A percentile compares a stretch with the other conserved stretches of the same genome.
Conservation (phyloP, 1,140 invertebrate genomes). For the Archegozetes longisetosus region DNA sequence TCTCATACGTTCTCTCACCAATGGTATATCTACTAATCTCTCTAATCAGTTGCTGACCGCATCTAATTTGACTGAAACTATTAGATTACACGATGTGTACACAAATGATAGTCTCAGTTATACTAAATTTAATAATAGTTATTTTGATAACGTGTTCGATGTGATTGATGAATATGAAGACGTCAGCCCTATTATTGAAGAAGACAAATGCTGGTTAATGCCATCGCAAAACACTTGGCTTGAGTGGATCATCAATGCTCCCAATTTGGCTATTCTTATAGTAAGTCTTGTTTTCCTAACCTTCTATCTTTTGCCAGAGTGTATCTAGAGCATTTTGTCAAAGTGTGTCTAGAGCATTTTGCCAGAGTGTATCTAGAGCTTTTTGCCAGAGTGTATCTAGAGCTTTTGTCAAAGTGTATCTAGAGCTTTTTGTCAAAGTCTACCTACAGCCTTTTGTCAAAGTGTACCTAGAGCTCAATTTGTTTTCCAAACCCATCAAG, state of each 20-base stretch:
- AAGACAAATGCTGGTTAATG: slow-evolving; percentile 16
- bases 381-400: too few species aligned
- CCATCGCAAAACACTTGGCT: slow-evolving; percentile 13
- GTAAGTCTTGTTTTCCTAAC: slow-evolving; percentile 12
- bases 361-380: too few species aligned
- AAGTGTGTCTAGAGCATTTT: too few species aligned
- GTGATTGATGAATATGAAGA: slow-evolving; percentile 2
- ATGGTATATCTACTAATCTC: background rate
- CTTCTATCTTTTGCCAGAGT: too few species aligned
- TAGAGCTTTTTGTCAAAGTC: too few species aligned
- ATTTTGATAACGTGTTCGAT: background rate
- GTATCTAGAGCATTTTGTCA: too few species aligned
- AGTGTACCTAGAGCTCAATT: too few species aligned
- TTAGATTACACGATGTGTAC: background rate
- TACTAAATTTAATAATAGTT: too few species aligned
- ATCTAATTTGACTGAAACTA: background rate
- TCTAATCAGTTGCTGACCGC: background rate
- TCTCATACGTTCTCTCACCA: background rate
- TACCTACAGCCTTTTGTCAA: too few species aligned
- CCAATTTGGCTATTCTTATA: slow-evolving; percentile 15
- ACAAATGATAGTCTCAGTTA: background rate
- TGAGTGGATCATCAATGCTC: slow-evolving; percentile 19
- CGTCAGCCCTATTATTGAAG: background rate
- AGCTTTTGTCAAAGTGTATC: too few species aligned
- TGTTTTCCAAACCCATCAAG: too few species aligned